Evolutionary conservation across 2,113 vertebrate species (phyloP).

Genomic region (Phyllostomus hastatus): DNA sequence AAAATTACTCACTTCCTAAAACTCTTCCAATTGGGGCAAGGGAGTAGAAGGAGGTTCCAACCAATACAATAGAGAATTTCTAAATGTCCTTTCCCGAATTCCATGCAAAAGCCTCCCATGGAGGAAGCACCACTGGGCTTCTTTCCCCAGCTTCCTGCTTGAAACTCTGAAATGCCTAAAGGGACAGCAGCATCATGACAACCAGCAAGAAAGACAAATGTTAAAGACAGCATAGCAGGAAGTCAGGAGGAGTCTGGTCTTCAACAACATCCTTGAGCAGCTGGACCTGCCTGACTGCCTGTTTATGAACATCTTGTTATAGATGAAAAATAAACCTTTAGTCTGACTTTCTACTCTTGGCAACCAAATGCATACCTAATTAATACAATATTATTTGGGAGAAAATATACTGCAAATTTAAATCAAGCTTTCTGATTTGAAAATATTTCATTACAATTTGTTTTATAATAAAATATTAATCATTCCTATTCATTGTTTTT

Average conservation of each 20-base stretch:
- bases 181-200: not conserved
- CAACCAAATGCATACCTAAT: not conserved
- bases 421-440: not conserved
- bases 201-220: not conserved
- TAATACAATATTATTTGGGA: not conserved
- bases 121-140: not conserved
- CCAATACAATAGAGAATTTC: not conserved
- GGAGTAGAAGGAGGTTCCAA: not conserved
- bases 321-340: not conserved
- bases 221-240: not conserved
- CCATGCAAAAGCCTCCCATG: not conserved
- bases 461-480: not conserved
- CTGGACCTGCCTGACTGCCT: not conserved
- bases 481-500: not conserved
- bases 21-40: not conserved
- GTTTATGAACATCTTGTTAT: not conserved
- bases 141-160: not conserved
- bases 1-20: slow-evolving; percentile 28
- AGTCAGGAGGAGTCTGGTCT: not conserved
- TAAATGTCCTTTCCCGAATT: not conserved
- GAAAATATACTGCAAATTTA: not conserved
- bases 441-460: not conserved
- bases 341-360: not conserved
- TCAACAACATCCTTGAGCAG: not conserved
- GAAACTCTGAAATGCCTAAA: not conserved